phyloP scores from a whole-genome alignment of 2,797 vertebrate species.

The Garrulus glandarius region DNA sequence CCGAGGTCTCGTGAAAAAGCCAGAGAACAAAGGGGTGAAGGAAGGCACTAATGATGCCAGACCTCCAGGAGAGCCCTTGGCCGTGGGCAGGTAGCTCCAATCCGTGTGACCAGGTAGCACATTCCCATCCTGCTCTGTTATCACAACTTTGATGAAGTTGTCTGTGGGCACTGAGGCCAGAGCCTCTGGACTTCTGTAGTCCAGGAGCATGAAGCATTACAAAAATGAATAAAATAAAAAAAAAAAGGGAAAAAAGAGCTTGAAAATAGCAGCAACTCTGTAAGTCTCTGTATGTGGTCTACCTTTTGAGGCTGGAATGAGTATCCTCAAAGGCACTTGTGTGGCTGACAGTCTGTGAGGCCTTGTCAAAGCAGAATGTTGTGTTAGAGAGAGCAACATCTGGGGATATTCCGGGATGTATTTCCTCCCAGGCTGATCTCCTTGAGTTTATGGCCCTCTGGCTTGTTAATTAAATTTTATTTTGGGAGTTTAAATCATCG shows the following conservation, averaged over 20 bases:
- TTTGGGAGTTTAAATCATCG: not conserved
- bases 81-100: not conserved
- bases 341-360: not conserved
- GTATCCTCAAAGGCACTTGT: not conserved
- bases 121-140: rapidly evolving
- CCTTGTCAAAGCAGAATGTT: not conserved
- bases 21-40: not conserved
- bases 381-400: not conserved
- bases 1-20: not conserved
- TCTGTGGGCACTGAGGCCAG: not conserved
- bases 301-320: not conserved
- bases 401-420: not conserved
- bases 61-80: not conserved
- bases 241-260: not conserved
- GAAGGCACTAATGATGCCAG: not conserved
- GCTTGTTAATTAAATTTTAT: not conserved
- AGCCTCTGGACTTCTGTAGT: not conserved
- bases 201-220: not conserved
- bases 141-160: not conserved
- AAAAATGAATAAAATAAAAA: not conserved
- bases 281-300: not conserved
- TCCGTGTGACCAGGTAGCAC: not conserved
- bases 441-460: not conserved
- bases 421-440: not conserved
- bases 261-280: not conserved